Evolutionary conservation across 2,888 invertebrate species (phyloP), one percentile per base, ranked within the genome.

Genomic region (Lissocephala sabroskyi): DNA sequence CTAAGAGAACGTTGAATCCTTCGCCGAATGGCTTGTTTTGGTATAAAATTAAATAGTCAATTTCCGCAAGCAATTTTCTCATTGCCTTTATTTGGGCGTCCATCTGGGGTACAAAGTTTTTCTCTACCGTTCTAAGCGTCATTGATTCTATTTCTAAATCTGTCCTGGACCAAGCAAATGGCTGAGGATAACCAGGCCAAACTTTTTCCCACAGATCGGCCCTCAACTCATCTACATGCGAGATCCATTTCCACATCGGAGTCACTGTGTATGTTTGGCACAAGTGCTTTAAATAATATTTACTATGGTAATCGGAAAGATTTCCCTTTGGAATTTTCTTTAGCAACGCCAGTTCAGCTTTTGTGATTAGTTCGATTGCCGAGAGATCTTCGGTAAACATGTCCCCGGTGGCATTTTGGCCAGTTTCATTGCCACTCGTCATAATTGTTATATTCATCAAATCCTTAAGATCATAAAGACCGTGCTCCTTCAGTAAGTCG

Each of bases 1-100:
- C 79, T 50, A 92, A 86, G 43, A 94, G 86, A 52, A 86, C 85
- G 1, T 86, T 80, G 62, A 95, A 90, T 18, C 93, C 92, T 10
- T 89, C 89, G 52, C 87, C 85, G 83, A 95, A 90, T 1, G 66
- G 16, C 3, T 46, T 30, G 9, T 53, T 39, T 2, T 70, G 41
- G n/a, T 61, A 68, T 17, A 63, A 30, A 13, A 74, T 49, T 4
- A 74, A 36, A 7, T 74, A 29, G 44, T 70, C 74, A 10, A 70
- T 59, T 18, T 39, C 30, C 3, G 1, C 6, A 1, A 56, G 11
- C 14, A 33, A 48, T 0, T 3, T 0, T 5, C 29, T 45, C n/a
- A 62, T 28, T 11, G 6, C 55, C 1, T 13, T 35, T 16, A 17
- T 10, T 10, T 26, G n/a, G n/a, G 10, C 17, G 16, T 26, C 16